phyloP scores from a whole-genome alignment of 2,797 vertebrate species.

The Eulemur rubriventer region DNA sequence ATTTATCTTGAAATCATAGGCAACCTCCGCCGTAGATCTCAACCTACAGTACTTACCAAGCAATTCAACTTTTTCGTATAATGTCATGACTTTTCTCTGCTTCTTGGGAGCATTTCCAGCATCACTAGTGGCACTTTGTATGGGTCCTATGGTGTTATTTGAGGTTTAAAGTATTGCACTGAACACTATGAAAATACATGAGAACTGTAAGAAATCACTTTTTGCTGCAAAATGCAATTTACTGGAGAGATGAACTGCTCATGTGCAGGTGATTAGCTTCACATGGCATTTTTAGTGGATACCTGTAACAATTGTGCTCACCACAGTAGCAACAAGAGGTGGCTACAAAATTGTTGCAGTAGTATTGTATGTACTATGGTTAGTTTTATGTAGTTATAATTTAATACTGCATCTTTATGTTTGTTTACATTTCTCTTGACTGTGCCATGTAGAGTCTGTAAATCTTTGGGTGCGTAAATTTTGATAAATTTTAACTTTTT shows the following conservation, averaged over 20 bases:
- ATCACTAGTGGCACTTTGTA: not conserved
- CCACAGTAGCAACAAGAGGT: not conserved
- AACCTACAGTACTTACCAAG: not conserved
- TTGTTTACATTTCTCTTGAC: not conserved
- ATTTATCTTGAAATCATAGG: not conserved
- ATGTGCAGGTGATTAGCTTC: not conserved
- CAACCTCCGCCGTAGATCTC: not conserved
- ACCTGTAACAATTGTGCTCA: not conserved
- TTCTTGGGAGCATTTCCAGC: not conserved
- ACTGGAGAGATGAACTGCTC: too few species aligned
- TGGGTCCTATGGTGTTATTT: not conserved
- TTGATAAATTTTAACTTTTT: not conserved
- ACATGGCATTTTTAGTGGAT: not conserved
- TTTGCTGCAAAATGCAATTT: not conserved
- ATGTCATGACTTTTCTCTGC: not conserved
- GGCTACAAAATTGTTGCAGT: not conserved
- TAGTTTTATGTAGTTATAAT: not conserved
- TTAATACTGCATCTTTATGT: not conserved
- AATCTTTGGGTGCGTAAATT: not conserved
- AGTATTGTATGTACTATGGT: not conserved
- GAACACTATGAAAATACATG: not conserved
- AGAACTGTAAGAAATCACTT: not conserved
- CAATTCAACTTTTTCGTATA: not conserved
- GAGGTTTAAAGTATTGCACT: not conserved
- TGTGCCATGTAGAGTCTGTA: not conserved